Evolutionary conservation across 2,113 vertebrate genomes (phyloP).

Genomic region (Emydocephalus ijimae): DNA sequence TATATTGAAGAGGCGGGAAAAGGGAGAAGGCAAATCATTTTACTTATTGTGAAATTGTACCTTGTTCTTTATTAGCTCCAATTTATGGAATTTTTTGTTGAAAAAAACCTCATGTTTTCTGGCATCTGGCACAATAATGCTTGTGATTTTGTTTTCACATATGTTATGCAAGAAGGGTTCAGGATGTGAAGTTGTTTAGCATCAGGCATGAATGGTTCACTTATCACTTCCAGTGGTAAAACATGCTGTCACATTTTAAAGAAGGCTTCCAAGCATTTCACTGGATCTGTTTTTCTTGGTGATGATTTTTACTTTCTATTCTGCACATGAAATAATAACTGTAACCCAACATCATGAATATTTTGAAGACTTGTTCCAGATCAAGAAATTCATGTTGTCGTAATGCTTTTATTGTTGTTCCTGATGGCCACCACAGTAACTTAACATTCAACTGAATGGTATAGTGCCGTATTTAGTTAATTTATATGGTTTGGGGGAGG

Average conservation of each 20-base stretch:
- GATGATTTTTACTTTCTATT: constrained; percentile 51
- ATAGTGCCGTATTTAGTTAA: background rate
- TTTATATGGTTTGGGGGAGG: background rate
- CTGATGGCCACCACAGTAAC: background rate
- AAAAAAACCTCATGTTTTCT: constrained; percentile 56
- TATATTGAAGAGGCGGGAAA: constrained; percentile 27
- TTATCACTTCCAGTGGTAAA: constrained; percentile 73
- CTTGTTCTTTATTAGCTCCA: constrained; percentile 48
- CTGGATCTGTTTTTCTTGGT: constrained; percentile 17
- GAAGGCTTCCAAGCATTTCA: constrained; percentile 51
- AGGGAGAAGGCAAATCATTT: background rate
- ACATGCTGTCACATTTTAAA: constrained; percentile 68
- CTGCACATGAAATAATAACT: background rate
- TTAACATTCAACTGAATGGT: background rate
- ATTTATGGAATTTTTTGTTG: constrained; percentile 38
- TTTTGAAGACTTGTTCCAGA: background rate
- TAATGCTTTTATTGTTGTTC: background rate
- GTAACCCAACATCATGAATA: background rate
- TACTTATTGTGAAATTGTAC: constrained; percentile 50
- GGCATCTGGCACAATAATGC: constrained; percentile 63
- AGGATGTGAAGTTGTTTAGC: constrained; percentile 67
- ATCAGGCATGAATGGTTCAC: constrained; percentile 65
- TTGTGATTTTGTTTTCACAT: constrained; percentile 66
- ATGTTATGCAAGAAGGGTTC: constrained; percentile 66
- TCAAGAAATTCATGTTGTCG: constrained; percentile 23